These are phyloP conservation scores for Nomada ruficornis DNA, from an alignment of 2,888 invertebrate species.

Conservation along the genomic window DNA sequence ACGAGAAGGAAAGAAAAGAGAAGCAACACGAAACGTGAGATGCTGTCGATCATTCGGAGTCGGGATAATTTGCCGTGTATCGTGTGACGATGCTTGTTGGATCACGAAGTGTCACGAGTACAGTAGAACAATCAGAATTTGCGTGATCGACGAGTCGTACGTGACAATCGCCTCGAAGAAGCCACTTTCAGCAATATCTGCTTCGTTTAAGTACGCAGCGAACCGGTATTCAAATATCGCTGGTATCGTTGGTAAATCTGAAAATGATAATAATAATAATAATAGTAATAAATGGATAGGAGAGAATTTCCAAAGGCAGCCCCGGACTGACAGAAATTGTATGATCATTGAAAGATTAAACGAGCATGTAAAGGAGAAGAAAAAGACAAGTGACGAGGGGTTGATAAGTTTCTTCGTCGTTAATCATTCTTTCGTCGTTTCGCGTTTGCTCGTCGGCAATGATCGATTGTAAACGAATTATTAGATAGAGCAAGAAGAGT, in stretches of 20 bases:
- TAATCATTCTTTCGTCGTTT: conserved; percentile 40
- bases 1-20: background rate
- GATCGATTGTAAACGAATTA: conserved; percentile 24
- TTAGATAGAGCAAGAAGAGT: conserved; percentile 4
- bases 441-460: background rate
- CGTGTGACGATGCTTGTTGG: background rate
- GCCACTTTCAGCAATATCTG: conserved; percentile 60
- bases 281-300: background rate
- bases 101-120: background rate
- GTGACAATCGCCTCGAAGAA: background rate
- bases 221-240: background rate
- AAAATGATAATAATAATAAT: background rate
- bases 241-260: conserved; percentile 5
- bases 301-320: background rate
- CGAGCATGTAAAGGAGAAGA: background rate
- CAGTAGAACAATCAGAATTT: background rate
- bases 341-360: background rate
- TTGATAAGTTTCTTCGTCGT: conserved; percentile 29
- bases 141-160: background rate
- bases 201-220: background rate
- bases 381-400: background rate
- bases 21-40: too few relatives aligned
- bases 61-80: background rate
- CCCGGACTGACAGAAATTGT: background rate
- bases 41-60: background rate